Base-by-base conservation (phyloP, 2,113 vertebrate species). In the Columba livia region DNA sequence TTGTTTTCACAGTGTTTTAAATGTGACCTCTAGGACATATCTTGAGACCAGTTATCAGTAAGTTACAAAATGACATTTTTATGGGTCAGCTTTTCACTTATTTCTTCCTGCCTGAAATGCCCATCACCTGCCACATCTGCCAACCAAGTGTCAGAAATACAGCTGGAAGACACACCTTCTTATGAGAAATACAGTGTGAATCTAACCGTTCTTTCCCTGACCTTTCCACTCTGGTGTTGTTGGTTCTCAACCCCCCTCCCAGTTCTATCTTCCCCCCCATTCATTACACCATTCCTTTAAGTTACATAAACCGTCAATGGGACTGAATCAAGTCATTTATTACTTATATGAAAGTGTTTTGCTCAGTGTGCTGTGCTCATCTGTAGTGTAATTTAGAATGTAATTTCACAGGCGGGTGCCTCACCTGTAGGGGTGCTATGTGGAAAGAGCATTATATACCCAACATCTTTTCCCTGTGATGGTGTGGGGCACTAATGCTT, bases 391-490 rank as follows among this genome's bases (percentile, higher is more conserved):
- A 99, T 99, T 98, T 97, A 98, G 97, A 98, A 98, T 97, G 98
- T 96, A 99, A 99, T 99, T 99, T 99, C 99, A 99, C 98, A 99
- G 98, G 97, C 99, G 97, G 95, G 97, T 99, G 98, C 98, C 96
- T 98, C 98, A 98, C 98, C 98, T 98, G 98, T 98, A 98, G 98
- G 97, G 98, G 97, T 97, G 97, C 98, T 94, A 97, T 97, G 98
- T 98, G 97, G 95, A 96, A 95, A 85, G 79, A 94, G 89, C 98
- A 98, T 98, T 97, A 97, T 56, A 98, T 58, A 98, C 91, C 94
- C 75, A 65, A 94, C 48, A 48, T 36, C 75, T 90, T 73, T 93
- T 93, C 92, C 71, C 97, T 25, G 5, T 66, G 73, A 97, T 93
- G 94, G 82, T 97, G 47, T 81, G 93, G 74, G 88, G 62, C 50